phyloP scores from a whole-genome alignment of 2,797 vertebrate genomes.

The Octomys mimax region DNA sequence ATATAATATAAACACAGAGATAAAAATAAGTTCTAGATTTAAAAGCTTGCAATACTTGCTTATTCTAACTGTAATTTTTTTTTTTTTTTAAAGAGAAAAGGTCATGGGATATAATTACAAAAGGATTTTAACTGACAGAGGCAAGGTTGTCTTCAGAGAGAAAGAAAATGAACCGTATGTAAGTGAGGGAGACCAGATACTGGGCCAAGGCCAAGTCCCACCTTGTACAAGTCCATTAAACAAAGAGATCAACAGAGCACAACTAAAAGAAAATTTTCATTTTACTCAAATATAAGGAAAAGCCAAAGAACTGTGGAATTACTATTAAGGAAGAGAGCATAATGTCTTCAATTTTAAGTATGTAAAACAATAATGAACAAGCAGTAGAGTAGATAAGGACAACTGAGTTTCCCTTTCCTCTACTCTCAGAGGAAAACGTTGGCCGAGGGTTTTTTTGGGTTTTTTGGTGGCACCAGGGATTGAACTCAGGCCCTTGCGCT shows the following conservation, averaged over 20 bases:
- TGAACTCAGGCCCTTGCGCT: no score
- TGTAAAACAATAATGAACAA: not conserved
- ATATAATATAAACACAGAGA: not conserved
- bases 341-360: no score
- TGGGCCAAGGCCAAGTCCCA: not conserved
- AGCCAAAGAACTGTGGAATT: not conserved
- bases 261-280: not conserved
- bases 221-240: not conserved
- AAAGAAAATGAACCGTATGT: not conserved
- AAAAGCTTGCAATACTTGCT: not conserved
- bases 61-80: not conserved
- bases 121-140: not conserved
- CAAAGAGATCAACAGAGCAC: not conserved
- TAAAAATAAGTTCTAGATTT: not conserved
- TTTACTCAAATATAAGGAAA: not conserved
- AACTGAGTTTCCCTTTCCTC: not conserved
- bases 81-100: not conserved
- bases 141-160: not conserved
- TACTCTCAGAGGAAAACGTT: no score
- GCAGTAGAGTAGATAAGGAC: rapidly evolving
- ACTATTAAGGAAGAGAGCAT: not conserved
- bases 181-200: not conserved
- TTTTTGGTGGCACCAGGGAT: no score
- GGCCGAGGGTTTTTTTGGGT: no score
- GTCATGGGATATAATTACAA: rapidly evolving